Conservation (phyloP, 2,113 vertebrate genomes). For the Struthio camelus region DNA sequence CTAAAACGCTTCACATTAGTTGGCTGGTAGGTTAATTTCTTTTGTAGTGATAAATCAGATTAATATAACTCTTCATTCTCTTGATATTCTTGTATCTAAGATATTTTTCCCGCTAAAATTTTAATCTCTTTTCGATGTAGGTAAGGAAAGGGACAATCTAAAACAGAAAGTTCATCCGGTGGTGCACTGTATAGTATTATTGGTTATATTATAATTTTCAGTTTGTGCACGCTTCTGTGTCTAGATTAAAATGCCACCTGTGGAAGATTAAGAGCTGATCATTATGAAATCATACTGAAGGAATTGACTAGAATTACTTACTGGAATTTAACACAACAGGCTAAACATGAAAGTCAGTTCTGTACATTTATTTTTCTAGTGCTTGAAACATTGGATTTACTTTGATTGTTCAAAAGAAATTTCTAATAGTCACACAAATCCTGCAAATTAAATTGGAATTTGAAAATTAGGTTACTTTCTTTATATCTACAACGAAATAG, state of each 20-base stretch:
- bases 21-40: background rate
- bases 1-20: background rate
- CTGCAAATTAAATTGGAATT: background rate
- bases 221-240: background rate
- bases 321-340: background rate
- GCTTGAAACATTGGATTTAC: background rate
- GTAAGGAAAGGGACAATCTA: background rate
- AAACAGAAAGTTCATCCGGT: constrained; percentile 35
- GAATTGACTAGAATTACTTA: background rate
- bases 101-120: background rate
- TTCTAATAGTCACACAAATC: background rate
- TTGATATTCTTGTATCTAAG: background rate
- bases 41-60: background rate
- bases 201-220: background rate
- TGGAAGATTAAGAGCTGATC: background rate
- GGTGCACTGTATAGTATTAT: background rate
- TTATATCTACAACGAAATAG: background rate
- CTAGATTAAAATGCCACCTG: background rate
- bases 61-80: background rate
- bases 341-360: background rate
- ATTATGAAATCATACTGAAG: background rate
- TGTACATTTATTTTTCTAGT: background rate
- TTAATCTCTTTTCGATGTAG: constrained; percentile 8
- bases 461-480: background rate
- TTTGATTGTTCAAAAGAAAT: constrained; percentile 20